A percentile compares a stretch with the other conserved stretches of the same genome.
phyloP scores from a whole-genome alignment of 2,888 invertebrate genomes.

The Oscheius myriophilus region DNA sequence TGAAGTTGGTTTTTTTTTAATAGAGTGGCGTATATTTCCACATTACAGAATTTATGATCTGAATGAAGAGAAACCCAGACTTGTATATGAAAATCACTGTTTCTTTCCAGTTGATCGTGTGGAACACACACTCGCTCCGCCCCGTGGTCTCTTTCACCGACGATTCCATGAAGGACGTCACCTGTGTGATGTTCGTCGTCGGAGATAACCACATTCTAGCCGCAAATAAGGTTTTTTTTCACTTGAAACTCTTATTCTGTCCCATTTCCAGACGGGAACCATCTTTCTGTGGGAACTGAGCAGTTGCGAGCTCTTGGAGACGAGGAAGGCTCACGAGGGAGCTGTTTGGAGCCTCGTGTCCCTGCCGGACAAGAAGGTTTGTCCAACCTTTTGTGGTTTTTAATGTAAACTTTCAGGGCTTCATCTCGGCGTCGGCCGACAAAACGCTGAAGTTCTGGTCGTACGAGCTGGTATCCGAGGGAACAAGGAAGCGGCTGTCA shows the following conservation, averaged over 20 bases:
- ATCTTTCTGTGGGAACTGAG: conserved; percentile 80
- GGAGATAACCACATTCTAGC: conserved; percentile 89
- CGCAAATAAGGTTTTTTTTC: conserved; percentile 80
- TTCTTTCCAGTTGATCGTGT: conserved; percentile 80
- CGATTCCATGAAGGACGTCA: conserved; percentile 76
- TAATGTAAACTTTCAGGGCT: conserved; percentile 66
- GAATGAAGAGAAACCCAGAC: too few species aligned
- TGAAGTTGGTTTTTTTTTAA: conserved; percentile 43
- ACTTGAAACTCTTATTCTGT: not conserved
- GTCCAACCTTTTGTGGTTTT: conserved; percentile 51
- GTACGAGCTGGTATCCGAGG: conserved; percentile 79
- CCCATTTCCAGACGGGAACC: conserved; percentile 71
- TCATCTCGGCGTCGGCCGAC: conserved; percentile 85
- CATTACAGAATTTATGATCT: not conserved
- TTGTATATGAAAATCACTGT: too few species aligned
- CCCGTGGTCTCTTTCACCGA: conserved; percentile 81
- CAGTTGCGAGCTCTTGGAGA: conserved; percentile 83
- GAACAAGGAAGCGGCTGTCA: conserved; percentile 71
- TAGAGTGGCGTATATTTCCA: not conserved
- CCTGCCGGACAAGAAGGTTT: conserved; percentile 82
- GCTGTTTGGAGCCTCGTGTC: conserved; percentile 84
- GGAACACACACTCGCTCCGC: conserved; percentile 79
- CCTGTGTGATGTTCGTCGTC: conserved; percentile 84
- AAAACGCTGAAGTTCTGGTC: conserved; percentile 92
- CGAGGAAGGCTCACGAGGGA: conserved; percentile 80